A percentile compares a stretch with the other conserved stretches of the same genome.
Conservation (phyloP, 2,888 invertebrate species). For the Baronia brevicornis region DNA sequence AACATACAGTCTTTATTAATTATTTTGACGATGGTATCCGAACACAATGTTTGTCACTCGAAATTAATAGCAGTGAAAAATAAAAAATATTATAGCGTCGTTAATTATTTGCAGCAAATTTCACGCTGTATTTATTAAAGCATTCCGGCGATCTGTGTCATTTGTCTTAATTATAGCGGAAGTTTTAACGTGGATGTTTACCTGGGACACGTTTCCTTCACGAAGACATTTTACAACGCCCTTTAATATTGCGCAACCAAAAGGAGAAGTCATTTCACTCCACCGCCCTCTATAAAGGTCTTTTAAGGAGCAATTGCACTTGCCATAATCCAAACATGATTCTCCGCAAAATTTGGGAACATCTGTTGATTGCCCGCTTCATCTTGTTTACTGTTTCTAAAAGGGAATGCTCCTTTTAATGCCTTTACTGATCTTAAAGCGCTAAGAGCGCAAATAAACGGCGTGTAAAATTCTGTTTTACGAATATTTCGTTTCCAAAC, state of each 20-base stretch:
- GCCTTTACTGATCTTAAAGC: too few relatives aligned
- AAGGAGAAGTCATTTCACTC: constrained; percentile 22
- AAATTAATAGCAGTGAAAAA: constrained; percentile 9
- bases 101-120: constrained; percentile 5
- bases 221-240: too few relatives aligned
- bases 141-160: constrained; percentile 1
- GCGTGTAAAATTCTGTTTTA: too few relatives aligned
- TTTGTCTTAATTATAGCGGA: constrained; percentile 7
- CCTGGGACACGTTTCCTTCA: neutral
- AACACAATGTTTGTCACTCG: constrained; percentile 9
- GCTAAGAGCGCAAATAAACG: too few relatives aligned
- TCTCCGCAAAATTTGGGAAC: constrained; percentile 24
- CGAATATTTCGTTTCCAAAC: too few relatives aligned
- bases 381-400: constrained; percentile 13
- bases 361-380: constrained; percentile 22
- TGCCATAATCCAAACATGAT: constrained; percentile 31
- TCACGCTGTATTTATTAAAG: constrained; percentile 5
- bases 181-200: constrained; percentile 2
- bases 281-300: constrained; percentile 19
- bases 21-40: constrained; percentile 9
- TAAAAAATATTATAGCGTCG: constrained; percentile 1
- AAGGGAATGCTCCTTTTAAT: too few relatives aligned
- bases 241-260: constrained; percentile 12
- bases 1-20: constrained; percentile 14
- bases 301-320: constrained; percentile 28